A percentile compares a stretch with the other conserved stretches of the same genome.
phyloP scores from a whole-genome alignment of 1,140 invertebrate species.

The Drosophila mauritiana region DNA sequence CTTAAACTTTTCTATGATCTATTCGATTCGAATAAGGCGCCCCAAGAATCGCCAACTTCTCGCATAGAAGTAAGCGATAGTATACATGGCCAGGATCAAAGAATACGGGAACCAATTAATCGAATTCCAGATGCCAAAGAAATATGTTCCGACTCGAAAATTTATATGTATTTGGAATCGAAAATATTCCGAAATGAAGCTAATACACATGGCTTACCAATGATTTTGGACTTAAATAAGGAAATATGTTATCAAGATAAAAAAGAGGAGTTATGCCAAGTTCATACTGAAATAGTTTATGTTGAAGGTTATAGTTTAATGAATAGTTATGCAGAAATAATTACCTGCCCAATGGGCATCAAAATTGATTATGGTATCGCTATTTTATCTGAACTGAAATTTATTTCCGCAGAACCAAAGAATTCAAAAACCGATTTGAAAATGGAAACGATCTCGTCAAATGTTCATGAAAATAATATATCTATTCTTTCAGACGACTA shows the following conservation, averaged over 20 bases:
- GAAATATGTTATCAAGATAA: neutral
- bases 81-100: constrained; percentile 2
- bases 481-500: too few species aligned
- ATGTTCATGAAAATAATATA: too few species aligned
- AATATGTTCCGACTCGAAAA: neutral
- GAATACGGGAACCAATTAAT: neutral
- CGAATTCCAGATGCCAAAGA: neutral
- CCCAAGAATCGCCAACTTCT: neutral
- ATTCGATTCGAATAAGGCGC: neutral
- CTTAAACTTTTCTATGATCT: constrained; percentile 34
- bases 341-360: neutral
- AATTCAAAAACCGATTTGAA: neutral
- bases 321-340: too few species aligned
- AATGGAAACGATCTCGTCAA: neutral
- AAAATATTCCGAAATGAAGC: neutral
- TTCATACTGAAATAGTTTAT: neutral
- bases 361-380: neutral
- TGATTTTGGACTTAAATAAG: neutral
- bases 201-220: too few species aligned
- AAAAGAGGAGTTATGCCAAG: neutral
- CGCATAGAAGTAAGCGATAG: constrained; percentile 6
- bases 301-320: neutral
- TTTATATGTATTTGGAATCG: neutral
- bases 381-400: neutral
- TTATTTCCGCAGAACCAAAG: neutral